phyloP scores from a whole-genome alignment of 2,888 invertebrate species.

The Laspeyria flexula region DNA sequence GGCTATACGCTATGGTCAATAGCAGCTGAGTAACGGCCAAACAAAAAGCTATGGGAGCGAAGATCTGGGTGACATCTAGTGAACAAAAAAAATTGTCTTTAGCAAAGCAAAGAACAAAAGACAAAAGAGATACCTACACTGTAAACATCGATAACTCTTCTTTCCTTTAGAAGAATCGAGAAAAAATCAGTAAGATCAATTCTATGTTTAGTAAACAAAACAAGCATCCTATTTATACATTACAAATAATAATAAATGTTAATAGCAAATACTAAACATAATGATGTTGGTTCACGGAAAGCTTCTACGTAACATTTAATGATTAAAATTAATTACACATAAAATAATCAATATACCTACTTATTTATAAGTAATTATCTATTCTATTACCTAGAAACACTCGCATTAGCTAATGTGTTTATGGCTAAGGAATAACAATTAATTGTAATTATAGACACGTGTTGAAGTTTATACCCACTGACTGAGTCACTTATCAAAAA shows the following conservation, averaged over 20 bases:
- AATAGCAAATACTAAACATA: not conserved
- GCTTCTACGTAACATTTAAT: not conserved
- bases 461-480: not conserved
- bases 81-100: too few relatives aligned
- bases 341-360: not conserved
- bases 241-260: not conserved
- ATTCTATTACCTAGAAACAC: slow-evolving; percentile 1
- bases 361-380: not conserved
- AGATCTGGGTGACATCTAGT: too few relatives aligned
- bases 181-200: too few relatives aligned
- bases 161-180: too few relatives aligned
- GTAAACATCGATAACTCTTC: too few relatives aligned
- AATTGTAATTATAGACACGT: not conserved
- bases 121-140: too few relatives aligned
- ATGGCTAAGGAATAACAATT: not conserved
- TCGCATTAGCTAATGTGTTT: not conserved
- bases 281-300: not conserved
- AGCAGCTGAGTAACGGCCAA: too few relatives aligned
- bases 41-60: too few relatives aligned
- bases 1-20: too few relatives aligned
- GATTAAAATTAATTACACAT: slow-evolving; percentile 6
- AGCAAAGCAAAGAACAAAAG: too few relatives aligned
- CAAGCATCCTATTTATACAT: slow-evolving; percentile 2
- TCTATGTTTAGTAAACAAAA: too few relatives aligned
- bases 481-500: too few relatives aligned